Evolutionary conservation across 2,888 invertebrate genomes (phyloP).

Genomic region (Piscicola geometra): DNA sequence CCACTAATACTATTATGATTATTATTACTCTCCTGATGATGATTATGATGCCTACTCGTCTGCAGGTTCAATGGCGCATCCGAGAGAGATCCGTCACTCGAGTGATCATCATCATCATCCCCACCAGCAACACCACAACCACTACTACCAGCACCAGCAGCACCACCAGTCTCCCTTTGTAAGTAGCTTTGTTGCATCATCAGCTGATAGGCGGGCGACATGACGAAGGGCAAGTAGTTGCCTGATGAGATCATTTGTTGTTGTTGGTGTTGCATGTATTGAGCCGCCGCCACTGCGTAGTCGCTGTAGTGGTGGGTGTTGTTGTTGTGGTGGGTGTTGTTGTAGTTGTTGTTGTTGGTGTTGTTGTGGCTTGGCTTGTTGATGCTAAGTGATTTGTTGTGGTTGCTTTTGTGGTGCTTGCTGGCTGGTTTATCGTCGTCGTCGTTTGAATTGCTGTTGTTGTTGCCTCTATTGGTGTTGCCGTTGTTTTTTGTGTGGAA

Average conservation of each 20-base stretch:
- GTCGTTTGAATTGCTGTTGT: not conserved
- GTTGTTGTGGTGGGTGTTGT: not conserved
- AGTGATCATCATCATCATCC: not conserved
- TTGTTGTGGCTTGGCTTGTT: not conserved
- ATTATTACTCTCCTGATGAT: too few species aligned
- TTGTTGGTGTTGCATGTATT: not conserved
- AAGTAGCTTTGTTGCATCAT: constrained; percentile 6
- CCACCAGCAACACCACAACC: too few species aligned
- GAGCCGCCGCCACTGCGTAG: constrained; percentile 8
- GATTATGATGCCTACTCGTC: not conserved
- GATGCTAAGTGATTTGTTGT: not conserved
- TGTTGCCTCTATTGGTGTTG: not conserved
- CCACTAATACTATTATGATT: too few species aligned
- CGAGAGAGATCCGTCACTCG: not conserved
- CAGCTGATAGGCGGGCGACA: constrained; percentile 19
- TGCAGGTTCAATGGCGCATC: not conserved
- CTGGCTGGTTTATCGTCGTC: not conserved
- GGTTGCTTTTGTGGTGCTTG: not conserved
- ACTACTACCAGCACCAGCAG: too few species aligned
- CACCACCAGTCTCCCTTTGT: too few species aligned
- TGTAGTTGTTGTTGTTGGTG: not conserved
- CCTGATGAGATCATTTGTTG: constrained; percentile 5
- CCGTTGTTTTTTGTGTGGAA: not conserved
- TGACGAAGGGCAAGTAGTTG: constrained; percentile 16
- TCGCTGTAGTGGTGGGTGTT: not conserved